Conservation (phyloP, 2,888 invertebrate genomes). For the Sussaba pulchella region DNA sequence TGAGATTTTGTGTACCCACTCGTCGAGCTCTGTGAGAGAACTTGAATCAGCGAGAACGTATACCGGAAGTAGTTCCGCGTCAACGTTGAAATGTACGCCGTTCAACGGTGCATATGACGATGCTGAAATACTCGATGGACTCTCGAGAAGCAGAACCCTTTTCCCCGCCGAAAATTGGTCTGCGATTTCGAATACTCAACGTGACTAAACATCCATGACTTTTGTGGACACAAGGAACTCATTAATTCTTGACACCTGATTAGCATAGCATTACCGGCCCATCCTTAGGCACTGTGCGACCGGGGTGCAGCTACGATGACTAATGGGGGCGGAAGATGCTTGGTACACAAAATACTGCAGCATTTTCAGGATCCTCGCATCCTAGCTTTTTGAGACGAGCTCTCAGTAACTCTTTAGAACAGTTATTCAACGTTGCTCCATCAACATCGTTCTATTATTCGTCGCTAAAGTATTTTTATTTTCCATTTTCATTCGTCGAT, state of each 20-base stretch:
- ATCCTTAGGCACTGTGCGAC: background rate
- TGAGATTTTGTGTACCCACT: slow-evolving; percentile 31
- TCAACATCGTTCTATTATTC: background rate
- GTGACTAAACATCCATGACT: slow-evolving; percentile 29
- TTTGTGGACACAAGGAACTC: slow-evolving; percentile 28
- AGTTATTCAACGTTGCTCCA: background rate
- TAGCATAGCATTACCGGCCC: slow-evolving; percentile 72
- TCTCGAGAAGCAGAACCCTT: slow-evolving; percentile 19
- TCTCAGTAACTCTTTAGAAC: background rate
- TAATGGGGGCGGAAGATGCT: background rate
- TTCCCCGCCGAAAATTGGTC: slow-evolving; percentile 17
- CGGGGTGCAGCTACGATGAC: background rate
- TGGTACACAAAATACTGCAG: too few species aligned
- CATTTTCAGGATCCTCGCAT: too few species aligned
- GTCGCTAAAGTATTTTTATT: background rate
- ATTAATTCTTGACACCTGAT: slow-evolving; percentile 76
- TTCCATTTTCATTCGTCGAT: background rate
- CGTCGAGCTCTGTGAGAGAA: slow-evolving; percentile 31
- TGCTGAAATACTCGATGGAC: slow-evolving; percentile 14
- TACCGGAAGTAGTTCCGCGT: background rate
- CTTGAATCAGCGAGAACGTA: slow-evolving; percentile 33
- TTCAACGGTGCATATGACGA: slow-evolving; percentile 21
- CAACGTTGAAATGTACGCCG: slow-evolving; percentile 15
- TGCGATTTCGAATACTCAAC: slow-evolving; percentile 10
- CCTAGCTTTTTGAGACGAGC: background rate